phyloP scores from a whole-genome alignment of 1,140 invertebrate genomes.

The Eumaeus atala region DNA sequence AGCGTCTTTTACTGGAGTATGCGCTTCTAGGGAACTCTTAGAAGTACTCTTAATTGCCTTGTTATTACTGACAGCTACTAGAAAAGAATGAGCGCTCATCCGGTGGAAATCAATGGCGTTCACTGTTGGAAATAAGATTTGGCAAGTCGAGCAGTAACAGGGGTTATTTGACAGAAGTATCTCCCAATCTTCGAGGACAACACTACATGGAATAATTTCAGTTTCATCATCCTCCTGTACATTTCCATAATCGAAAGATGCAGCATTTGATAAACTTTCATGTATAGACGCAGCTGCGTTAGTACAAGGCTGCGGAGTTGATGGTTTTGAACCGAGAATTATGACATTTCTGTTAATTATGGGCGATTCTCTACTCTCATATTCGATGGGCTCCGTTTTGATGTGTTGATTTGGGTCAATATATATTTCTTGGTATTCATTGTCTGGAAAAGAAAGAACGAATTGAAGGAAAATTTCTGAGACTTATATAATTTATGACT shows the following conservation, averaged over 20 bases:
- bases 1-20: constrained; percentile 5
- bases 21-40: constrained; percentile 15
- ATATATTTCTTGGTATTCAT: neutral
- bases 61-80: constrained; percentile 32
- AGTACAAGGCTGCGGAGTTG: neutral
- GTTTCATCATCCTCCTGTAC: constrained; percentile 7
- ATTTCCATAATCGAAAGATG: neutral
- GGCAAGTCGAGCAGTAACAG: constrained; percentile 37
- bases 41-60: constrained; percentile 30
- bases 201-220: constrained; percentile 17
- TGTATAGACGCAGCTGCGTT: neutral
- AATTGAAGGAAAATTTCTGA: too few species aligned
- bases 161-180: constrained; percentile 22
- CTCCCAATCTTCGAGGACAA: constrained; percentile 35
- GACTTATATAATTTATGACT: too few species aligned
- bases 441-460: neutral
- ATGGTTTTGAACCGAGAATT: constrained; percentile 38
- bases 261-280: neutral
- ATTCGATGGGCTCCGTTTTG: neutral
- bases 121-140: constrained; percentile 38
- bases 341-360: constrained; percentile 28
- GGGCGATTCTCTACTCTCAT: neutral
- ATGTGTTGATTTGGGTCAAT: neutral
- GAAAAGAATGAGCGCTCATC: constrained; percentile 37
- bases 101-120: constrained; percentile 42